Conservation (phyloP, 2,113 vertebrate species). For the Cygnus buccinator region DNA sequence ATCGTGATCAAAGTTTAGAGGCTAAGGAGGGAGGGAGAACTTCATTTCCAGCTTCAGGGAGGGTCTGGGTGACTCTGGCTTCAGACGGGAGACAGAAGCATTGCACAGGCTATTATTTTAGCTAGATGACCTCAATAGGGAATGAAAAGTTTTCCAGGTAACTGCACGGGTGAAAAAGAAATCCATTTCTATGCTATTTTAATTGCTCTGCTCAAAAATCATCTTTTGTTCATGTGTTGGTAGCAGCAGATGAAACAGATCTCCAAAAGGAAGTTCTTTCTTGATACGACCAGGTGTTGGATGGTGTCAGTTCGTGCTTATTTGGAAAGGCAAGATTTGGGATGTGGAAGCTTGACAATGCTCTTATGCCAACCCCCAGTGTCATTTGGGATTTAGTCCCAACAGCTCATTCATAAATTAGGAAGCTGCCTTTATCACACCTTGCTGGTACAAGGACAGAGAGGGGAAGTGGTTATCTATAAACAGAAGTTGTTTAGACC, state of each 20-base stretch:
- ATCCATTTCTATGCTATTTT: not conserved
- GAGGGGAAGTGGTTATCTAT: not conserved
- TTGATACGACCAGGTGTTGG: rapidly evolving
- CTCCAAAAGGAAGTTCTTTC: not conserved
- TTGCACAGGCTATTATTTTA: not conserved
- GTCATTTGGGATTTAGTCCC: not conserved
- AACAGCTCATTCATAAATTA: not conserved
- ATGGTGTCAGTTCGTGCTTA: not conserved
- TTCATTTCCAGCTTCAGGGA: not conserved
- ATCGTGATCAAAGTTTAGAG: conserved; percentile 17
- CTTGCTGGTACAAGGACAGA: not conserved
- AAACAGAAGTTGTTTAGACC: not conserved
- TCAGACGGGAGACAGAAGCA: not conserved
- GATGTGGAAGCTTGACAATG: not conserved
- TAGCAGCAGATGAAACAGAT: not conserved
- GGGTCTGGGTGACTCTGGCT: not conserved
- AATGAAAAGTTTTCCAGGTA: not conserved
- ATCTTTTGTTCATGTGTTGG: not conserved
- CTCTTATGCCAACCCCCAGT: not conserved
- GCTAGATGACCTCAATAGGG: not conserved
- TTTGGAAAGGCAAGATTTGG: not conserved
- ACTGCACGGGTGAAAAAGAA: not conserved
- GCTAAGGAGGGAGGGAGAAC: not conserved
- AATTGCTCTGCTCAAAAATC: not conserved
- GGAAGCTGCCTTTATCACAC: not conserved